Evolutionary conservation across 2,888 invertebrate species (phyloP), one percentile per base, ranked within the genome.

Genomic region (Camptogramma bilineatum): DNA sequence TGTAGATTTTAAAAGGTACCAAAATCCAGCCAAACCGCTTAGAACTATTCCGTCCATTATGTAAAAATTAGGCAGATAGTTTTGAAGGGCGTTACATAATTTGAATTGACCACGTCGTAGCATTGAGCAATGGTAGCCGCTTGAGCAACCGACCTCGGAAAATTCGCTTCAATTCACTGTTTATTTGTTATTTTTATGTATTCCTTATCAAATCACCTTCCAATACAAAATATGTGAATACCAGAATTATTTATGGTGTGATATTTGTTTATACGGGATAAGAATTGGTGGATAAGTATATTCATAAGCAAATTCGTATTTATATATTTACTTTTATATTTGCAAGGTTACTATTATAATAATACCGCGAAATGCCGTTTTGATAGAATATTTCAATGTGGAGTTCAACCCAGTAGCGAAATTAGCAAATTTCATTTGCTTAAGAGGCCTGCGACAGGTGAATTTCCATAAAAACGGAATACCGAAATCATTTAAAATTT

Each of bases 71-170:
- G 19, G 34, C 34, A 34, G 34, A 34, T 9, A 21, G 10, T 52
- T 52, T 24, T 57, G 28, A 52, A 56, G 63, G 67, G 63, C 7
- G 71, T 82, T 83, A 82, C 75, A 81, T 84, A 83, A 83, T 81
- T 79, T 77, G 75, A 74, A 79, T 75, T 76, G 73, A 78, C 77
- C 74, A 77, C 82, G 71, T 74, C 72, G 71, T 31, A 64, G 68
- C 68, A 67, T 80, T 77, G 73, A 62, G 77, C 75, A 79, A 79
- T 73, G 75, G 64, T 71, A 69, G 72, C 67, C 65, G 64, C 52
- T 83, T 83, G 72, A 67, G 77, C 80, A 83, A 85, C 69, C 73
- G 82, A 70, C 84, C 84, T 85, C 81, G 83, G 70, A 57, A 64
- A 72, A 73, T 73, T 73, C 66, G 70, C 73, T 72, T 69, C 72